These are phyloP conservation scores for Brachystomella parvula DNA, from an alignment of 1,140 invertebrate species.

Conservation along the genomic window DNA sequence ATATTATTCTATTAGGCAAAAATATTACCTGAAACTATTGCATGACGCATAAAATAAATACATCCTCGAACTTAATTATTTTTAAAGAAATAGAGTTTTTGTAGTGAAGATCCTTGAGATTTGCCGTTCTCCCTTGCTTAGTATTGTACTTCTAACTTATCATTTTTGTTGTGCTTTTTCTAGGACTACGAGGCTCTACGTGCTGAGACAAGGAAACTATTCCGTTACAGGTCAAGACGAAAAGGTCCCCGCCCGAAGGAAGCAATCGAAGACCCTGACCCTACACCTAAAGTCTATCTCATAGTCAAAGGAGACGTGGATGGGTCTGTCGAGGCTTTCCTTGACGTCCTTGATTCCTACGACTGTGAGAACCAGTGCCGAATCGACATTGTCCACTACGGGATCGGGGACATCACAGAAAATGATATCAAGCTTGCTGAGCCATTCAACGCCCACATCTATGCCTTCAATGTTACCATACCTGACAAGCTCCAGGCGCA, in stretches of 20 bases:
- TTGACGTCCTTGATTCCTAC: conserved; percentile 86
- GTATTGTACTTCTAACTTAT: no score
- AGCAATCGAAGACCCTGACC: conserved; percentile 45
- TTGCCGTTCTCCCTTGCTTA: no score
- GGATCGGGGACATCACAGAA: conserved; percentile 70
- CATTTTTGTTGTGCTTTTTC: conserved; percentile 22
- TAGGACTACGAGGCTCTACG: conserved; percentile 58
- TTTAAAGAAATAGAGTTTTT: no score
- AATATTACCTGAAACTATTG: no score
- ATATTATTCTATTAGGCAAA: no score
- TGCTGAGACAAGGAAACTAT: conserved; percentile 53
- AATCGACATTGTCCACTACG: conserved; percentile 80
- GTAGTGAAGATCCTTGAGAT: no score
- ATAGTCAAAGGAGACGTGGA: conserved; percentile 69
- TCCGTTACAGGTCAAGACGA: conserved; percentile 45
- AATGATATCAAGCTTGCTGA: conserved; percentile 78
- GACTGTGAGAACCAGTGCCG: conserved; percentile 61
- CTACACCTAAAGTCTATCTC: conserved; percentile 49
- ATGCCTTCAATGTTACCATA: conserved; percentile 70
- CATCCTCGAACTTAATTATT: no score
- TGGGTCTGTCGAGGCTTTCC: conserved; percentile 86
- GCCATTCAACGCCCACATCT: conserved; percentile 75
- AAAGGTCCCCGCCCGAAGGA: conserved; percentile 53
- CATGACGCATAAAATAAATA: no score
- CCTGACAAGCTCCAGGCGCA: conserved; percentile 46